Base-by-base conservation (phyloP, 2,888 invertebrate genomes). In the Ectemnius lituratus region DNA sequence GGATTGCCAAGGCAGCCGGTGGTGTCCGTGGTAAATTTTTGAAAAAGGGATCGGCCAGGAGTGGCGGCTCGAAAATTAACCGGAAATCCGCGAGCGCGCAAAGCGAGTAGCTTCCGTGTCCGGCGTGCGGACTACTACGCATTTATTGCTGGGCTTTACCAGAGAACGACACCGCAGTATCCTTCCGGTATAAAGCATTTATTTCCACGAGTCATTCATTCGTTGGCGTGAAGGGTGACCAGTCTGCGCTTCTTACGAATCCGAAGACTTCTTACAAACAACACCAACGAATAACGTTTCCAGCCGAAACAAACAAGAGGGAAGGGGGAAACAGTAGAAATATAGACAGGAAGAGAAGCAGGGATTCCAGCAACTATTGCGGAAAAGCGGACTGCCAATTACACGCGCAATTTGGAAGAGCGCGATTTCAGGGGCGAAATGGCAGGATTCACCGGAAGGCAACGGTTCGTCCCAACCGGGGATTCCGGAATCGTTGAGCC, bases 111-210 rank as follows among this genome's bases (percentile, higher is more conserved):
- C 37, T 37, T 37, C 37, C 37, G 37, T 37, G 37, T 37, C 8
- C 37, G 37, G 37, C 5, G 61, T 62, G 47, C 64, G 70, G 16
- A 46, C 52, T 47, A 58, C 62, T 60, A 60, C 3, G 23, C 14
- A 57, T 27, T 5, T 11, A 8, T 52, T 58, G 69, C 65, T n/a
- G 23, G 14, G 60, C 58, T 46, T 64, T 11, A 18, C 20, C 62
- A 71, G 45, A 66, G 59, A 79, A 80, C 77, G 79, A 75, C 79
- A 85, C 85, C 86, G 83, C 86, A 84, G 83, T 86, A 82, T 85
- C 85, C 86, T 86, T 86, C 86, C 85, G 23, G 28, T 14, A 47
- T 2, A 4, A 49, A 14, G 47, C 64, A 56, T 56, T 64, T 37
- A 64, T 37, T 37, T 27, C 49, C 23, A 14, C 6, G 28, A 37